phyloP scores from a whole-genome alignment of 2,797 vertebrate species.

The Enteromius thamalakanensis region DNA sequence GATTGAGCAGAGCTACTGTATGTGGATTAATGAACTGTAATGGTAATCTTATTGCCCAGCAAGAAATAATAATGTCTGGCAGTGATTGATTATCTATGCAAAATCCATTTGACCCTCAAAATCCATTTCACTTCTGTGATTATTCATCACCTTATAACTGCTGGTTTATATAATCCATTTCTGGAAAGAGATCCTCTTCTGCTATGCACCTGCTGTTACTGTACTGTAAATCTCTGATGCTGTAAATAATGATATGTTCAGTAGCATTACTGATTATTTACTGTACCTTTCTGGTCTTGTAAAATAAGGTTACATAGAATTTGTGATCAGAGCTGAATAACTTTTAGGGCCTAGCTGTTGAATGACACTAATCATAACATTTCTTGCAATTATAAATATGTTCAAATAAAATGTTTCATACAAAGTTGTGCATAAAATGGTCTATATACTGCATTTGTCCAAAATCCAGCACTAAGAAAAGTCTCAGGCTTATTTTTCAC shows the following conservation, averaged over 20 bases:
- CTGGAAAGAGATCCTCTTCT: constrained; percentile 61
- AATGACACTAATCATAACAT: constrained; percentile 73
- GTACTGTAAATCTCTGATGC: constrained; percentile 67
- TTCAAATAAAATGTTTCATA: constrained; percentile 74
- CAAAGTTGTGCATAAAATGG: constrained; percentile 40
- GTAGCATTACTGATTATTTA: constrained; percentile 64
- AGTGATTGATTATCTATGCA: constrained; percentile 22
- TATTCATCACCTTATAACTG: constrained; percentile 28
- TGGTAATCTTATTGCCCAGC: background rate
- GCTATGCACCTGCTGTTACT: constrained; percentile 73
- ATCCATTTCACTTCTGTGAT: constrained; percentile 20
- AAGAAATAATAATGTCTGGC: constrained; percentile 3
- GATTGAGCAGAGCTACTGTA: background rate
- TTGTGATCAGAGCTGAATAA: constrained; percentile 22
- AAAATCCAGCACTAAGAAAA: background rate
- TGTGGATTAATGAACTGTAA: background rate
- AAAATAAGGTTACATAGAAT: constrained; percentile 11
- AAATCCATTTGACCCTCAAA: constrained; percentile 37
- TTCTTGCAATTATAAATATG: constrained; percentile 39
- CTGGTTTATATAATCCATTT: constrained; percentile 50
- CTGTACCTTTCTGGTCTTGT: constrained; percentile 54
- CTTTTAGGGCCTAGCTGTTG: constrained; percentile 69
- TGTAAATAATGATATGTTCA: constrained; percentile 67
- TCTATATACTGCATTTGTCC: constrained; percentile 1
- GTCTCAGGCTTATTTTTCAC: background rate